Evolutionary conservation across 2,888 invertebrate species (phyloP), one percentile per base, ranked within the genome.

Genomic region (Luffia ferchaultella): DNA sequence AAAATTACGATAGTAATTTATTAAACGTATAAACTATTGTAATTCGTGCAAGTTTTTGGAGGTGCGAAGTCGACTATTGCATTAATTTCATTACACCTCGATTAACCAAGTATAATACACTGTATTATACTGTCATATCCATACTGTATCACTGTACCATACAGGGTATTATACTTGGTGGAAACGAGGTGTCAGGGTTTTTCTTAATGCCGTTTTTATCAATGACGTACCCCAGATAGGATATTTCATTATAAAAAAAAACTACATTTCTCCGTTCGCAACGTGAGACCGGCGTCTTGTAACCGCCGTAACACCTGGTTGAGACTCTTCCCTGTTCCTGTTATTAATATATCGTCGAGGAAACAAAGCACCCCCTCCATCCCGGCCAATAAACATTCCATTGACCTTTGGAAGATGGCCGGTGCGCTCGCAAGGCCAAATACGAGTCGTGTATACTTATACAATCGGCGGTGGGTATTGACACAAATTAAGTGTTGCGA

Each of bases 311-410:
- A 64, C 63, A 18, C 57, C 53, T 53, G 58, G 56, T 55, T 67
- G 61, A 50, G 65, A 64, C 50, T 58, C 58, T 12, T 58, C 57
- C 2, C 61, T 60, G 12, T 59, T 60, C 16, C 55, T 58, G 15
- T 58, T 49, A 51, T 59, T 20, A 57, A 46, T 18, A n/a, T n/a
- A n/a, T n/a, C n/a, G n/a, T n/a, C n/a, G n/a, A n/a, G n/a, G n/a
- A n/a, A n/a, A n/a, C n/a, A n/a, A n/a, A n/a, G n/a, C n/a, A n/a
- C n/a, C n/a, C n/a, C n/a, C n/a, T n/a, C n/a, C n/a, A n/a, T n/a
- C n/a, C n/a, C n/a, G n/a, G n/a, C n/a, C n/a, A n/a, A n/a, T n/a
- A n/a, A n/a, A n/a, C n/a, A n/a, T n/a, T n/a, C n/a, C n/a, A n/a
- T n/a, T n/a, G n/a, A n/a, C n/a, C n/a, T n/a, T n/a, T n/a, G n/a